A percentile compares a stretch with the other conserved stretches of the same genome.
Conservation (phyloP, 2,797 vertebrate species). For the Sebastes kiyomatsui region DNA sequence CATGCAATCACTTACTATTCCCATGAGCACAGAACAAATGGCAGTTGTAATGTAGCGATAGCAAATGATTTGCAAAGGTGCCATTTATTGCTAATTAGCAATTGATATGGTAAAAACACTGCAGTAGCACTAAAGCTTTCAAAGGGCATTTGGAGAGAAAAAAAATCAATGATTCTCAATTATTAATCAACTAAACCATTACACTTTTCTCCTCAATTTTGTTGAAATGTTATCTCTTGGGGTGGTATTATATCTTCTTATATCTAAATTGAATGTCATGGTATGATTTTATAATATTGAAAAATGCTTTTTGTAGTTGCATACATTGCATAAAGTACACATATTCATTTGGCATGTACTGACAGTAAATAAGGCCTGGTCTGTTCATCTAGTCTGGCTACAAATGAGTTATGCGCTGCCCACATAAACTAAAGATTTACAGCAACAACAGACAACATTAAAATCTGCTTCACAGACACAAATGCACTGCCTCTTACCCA, state of each 20-base stretch:
- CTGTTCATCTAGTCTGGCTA: not conserved
- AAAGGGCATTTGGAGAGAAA: conserved; percentile 48
- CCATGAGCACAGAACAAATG: not conserved
- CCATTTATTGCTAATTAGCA: conserved; percentile 28
- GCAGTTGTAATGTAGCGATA: conserved; percentile 2
- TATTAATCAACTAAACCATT: conserved; percentile 65
- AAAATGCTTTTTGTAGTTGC: not conserved
- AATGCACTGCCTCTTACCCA: not conserved
- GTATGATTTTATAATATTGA: not conserved
- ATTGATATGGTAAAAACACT: conserved; percentile 28
- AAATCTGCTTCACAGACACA: not conserved
- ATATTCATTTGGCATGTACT: not conserved
- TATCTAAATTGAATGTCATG: not conserved
- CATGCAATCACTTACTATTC: not conserved
- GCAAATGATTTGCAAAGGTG: conserved; percentile 31
- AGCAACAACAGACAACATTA: not conserved
- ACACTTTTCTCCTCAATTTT: conserved; percentile 33
- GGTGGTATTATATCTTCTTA: not conserved
- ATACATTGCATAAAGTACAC: not conserved
- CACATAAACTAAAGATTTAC: not conserved
- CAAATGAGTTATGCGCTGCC: not conserved
- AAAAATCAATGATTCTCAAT: conserved; percentile 70
- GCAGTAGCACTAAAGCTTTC: conserved; percentile 31
- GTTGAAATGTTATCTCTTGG: conserved; percentile 21
- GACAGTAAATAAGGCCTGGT: not conserved